Percentiles rank a stretch among this genome's conserved stretches.
phyloP scores from a whole-genome alignment of 2,888 invertebrate genomes.

The Drosophila pseudotalamancana region DNA sequence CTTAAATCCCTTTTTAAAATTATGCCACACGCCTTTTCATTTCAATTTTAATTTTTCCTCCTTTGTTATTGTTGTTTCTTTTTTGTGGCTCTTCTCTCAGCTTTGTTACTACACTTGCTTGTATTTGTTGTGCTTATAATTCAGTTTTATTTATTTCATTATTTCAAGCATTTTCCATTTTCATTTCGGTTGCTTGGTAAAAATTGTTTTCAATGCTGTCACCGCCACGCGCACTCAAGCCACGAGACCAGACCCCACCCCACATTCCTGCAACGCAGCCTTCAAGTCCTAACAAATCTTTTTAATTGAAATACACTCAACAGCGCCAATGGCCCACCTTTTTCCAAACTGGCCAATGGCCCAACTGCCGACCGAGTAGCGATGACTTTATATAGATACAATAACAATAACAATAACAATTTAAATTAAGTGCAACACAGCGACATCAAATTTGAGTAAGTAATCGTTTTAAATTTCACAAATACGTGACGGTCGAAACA shows the following conservation, averaged over 20 bases:
- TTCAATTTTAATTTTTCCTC: conserved; percentile 9
- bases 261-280: conserved; percentile 30
- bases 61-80: not conserved
- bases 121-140: conserved; percentile 52
- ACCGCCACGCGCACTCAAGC: conserved; percentile 49
- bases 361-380: conserved; percentile 2
- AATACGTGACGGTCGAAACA: conserved; percentile 66
- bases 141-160: conserved; percentile 59
- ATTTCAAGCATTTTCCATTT: conserved; percentile 53
- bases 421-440: conserved; percentile 72
- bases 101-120: conserved; percentile 30
- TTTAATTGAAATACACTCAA: conserved; percentile 72
- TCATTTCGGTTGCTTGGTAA: conserved; percentile 28
- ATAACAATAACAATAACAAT: conserved; percentile 77
- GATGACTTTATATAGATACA: conserved; percentile 72
- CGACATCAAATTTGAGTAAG: conserved; percentile 66
- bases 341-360: not conserved
- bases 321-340: conserved; percentile 5
- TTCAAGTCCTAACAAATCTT: conserved; percentile 70
- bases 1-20: conserved; percentile 36
- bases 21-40: conserved; percentile 29
- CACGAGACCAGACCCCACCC: not conserved
- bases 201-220: conserved; percentile 59
- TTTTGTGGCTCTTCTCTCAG: conserved; percentile 8
- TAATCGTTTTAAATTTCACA: conserved; percentile 78